Evolutionary conservation across 2,797 vertebrate species (phyloP).

Genomic region (Falco novaeseelandiae): DNA sequence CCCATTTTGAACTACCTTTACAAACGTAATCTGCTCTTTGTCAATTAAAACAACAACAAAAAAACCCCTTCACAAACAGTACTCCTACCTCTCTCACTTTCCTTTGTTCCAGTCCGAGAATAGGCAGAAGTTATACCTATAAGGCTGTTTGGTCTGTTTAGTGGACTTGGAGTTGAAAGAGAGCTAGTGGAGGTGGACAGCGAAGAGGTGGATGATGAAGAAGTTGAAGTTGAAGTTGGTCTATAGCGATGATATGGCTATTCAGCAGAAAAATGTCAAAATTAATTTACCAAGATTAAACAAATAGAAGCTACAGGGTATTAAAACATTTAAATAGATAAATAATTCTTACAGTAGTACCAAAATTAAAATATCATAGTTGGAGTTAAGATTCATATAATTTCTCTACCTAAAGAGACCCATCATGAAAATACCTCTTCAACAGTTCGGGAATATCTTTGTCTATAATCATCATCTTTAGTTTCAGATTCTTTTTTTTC

Average conservation of each 20-base stretch:
- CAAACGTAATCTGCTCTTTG: neutral
- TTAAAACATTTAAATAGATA: neutral
- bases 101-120: conserved; percentile 86
- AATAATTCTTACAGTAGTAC: neutral
- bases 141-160: conserved; percentile 95
- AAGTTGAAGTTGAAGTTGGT: conserved; percentile 80
- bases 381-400: neutral
- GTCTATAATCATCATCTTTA: conserved; percentile 94
- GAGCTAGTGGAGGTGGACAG: conserved; percentile 83
- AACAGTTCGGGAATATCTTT: conserved; percentile 87
- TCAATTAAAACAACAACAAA: neutral
- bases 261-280: conserved; percentile 50
- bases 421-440: conserved; percentile 87
- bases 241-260: conserved; percentile 89
- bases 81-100: conserved; percentile 89
- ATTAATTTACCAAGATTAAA: conserved; percentile 30
- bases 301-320: neutral
- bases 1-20: neutral
- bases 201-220: conserved; percentile 77
- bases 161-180: conserved; percentile 85
- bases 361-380: neutral
- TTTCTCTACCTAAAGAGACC: conserved; percentile 4
- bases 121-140: conserved; percentile 94
- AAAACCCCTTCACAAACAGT: neutral
- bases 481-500: conserved; percentile 93